Evolutionary conservation across 2,113 vertebrate species (phyloP).

Genomic region (Mohoua ochrocephala): DNA sequence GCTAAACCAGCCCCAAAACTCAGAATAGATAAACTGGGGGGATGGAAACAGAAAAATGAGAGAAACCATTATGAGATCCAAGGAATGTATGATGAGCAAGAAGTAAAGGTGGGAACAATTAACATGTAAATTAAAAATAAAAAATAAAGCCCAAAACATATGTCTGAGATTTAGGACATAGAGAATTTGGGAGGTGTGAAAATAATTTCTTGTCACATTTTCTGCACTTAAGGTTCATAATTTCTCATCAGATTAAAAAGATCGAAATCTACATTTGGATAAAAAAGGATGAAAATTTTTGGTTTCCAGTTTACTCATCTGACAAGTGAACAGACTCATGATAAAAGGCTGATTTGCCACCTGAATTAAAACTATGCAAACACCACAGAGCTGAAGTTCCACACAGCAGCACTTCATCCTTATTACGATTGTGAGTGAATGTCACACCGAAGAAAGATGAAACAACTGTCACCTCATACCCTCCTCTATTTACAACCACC

Average conservation of each 20-base stretch:
- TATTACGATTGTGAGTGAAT: neutral
- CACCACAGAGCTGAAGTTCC: neutral
- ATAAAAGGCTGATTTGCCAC: neutral
- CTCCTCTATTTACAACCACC: neutral
- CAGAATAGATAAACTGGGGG: neutral
- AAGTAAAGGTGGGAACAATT: neutral
- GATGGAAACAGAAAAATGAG: neutral
- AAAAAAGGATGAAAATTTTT: neutral
- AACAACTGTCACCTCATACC: neutral
- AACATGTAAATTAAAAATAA: neutral
- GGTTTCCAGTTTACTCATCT: neutral
- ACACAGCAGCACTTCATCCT: neutral
- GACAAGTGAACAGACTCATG: neutral
- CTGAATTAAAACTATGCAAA: neutral
- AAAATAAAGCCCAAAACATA: neutral
- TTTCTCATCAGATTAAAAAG: neutral
- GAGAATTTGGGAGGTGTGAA: neutral
- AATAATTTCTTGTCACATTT: neutral
- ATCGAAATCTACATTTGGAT: neutral
- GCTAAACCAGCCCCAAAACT: neutral
- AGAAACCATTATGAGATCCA: neutral
- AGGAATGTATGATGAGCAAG: neutral
- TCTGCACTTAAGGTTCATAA: neutral
- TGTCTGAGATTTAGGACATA: neutral
- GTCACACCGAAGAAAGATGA: neutral